Percentiles rank a stretch among this genome's conserved stretches.
Conservation (phyloP, 2,113 vertebrate genomes). For the Pygoscelis antarcticus region DNA sequence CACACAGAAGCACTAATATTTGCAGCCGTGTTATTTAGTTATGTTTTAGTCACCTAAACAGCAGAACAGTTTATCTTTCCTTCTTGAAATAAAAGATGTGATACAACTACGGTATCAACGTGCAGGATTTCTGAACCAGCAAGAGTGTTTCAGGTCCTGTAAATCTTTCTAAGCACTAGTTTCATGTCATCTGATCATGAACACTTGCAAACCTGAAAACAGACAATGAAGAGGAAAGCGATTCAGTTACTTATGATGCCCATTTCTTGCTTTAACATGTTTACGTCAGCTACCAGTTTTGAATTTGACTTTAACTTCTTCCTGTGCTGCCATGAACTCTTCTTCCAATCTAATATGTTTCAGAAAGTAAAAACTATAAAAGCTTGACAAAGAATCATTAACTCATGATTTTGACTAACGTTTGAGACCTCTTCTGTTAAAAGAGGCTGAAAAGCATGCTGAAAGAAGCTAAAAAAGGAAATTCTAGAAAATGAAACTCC, state of each 20-base stretch:
- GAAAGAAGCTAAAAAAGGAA: neutral
- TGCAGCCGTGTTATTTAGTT: neutral
- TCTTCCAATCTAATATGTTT: neutral
- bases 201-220: neutral
- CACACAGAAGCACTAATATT: neutral
- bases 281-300: neutral
- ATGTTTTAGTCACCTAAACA: neutral
- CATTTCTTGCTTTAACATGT: neutral
- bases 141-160: neutral
- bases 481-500: neutral
- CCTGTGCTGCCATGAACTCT: neutral
- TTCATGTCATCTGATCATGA: neutral
- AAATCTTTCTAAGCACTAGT: neutral
- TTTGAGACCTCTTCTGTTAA: neutral
- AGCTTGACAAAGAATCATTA: neutral
- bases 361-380: neutral
- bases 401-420: neutral
- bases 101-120: neutral
- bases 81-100: neutral
- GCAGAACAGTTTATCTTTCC: neutral
- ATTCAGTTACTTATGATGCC: neutral
- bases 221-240: neutral
- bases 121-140: neutral
- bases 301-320: neutral
- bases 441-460: neutral